Conservation (phyloP, 2,113 vertebrate species). For the Penelope pileata region DNA sequence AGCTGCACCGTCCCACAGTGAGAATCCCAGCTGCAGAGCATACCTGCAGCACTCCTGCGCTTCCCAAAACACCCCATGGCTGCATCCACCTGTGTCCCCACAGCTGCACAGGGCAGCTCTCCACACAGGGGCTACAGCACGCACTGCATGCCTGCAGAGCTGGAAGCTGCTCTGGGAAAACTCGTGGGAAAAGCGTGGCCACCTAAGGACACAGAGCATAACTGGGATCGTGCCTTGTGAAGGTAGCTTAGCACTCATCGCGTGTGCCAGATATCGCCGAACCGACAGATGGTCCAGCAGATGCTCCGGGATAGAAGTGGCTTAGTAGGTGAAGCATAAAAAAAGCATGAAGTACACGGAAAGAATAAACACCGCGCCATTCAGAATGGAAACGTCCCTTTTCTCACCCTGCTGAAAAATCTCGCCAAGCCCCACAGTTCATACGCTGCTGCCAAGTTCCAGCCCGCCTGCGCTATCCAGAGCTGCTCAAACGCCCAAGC, state of each 20-base stretch:
- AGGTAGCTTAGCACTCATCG: background rate
- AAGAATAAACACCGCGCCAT: background rate
- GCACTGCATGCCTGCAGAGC: background rate
- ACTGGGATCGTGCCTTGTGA: background rate
- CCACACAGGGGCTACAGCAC: background rate
- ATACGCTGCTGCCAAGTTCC: background rate
- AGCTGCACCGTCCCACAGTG: background rate
- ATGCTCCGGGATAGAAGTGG: constrained; percentile 61
- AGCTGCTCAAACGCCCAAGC: background rate
- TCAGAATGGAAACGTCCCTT: background rate
- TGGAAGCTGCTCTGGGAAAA: background rate
- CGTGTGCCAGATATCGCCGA: constrained; percentile 30
- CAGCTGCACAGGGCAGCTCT: background rate
- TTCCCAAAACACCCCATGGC: background rate
- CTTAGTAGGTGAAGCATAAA: constrained; percentile 68
- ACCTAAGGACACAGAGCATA: background rate
- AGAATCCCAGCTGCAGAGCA: background rate
- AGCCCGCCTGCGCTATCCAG: background rate
- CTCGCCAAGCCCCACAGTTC: background rate
- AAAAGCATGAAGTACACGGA: constrained; percentile 15
- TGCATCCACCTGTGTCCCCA: background rate
- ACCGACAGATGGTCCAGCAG: constrained; percentile 71
- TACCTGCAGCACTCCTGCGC: background rate
- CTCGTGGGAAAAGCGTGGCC: background rate
- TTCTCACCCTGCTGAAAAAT: background rate